Evolutionary conservation across 2,113 vertebrate genomes (phyloP), one percentile per base, ranked within the genome.

Genomic region (Antechinus stuartii): DNA sequence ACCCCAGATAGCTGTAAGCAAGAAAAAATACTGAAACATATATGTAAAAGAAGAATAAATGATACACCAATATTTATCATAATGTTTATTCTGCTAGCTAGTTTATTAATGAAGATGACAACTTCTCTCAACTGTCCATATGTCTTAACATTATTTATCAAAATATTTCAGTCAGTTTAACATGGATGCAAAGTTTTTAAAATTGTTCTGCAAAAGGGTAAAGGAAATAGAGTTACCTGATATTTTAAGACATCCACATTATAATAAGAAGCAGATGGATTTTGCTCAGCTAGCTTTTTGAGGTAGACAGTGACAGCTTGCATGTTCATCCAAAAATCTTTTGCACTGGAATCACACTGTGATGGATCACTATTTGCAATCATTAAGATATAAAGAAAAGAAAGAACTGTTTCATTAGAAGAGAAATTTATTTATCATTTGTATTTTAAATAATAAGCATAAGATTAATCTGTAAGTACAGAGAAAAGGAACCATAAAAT

Each of bases 251-350:
- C 99, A 98, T 99, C 99, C 96, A 99, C 99, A n/a, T 99, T 99
- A 92, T 99, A 99, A 94, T 99, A 99, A 95, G 99, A 99, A 92
- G 99, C 99, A 94, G 99, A 98, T 91, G 99, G 99, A 98, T 99
- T 99, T 98, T 99, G 99, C 95, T 99, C 99, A 42, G 99, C 99
- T 93, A 99, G 97, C 98, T 99, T 99, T 98, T 99, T 99, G 99
- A 99, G 99, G 99, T 99, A 99, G 98, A 99, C 96, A 90, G 99
- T 99, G 98, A 99, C 98, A 94, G 99, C 99, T 98, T 99, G 99
- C 99, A 99, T 99, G 98, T 99, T 99, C 99, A 99, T 99, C 99
- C 99, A 99, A 98, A 99, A 99, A 98, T 99, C 99, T 98, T 99
- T 99, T 97, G 99, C 98, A 98, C 99, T 99, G 46, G 99, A 99